Base-by-base conservation (phyloP, 2,888 invertebrate species). In the Apodemia hepburni region DNA sequence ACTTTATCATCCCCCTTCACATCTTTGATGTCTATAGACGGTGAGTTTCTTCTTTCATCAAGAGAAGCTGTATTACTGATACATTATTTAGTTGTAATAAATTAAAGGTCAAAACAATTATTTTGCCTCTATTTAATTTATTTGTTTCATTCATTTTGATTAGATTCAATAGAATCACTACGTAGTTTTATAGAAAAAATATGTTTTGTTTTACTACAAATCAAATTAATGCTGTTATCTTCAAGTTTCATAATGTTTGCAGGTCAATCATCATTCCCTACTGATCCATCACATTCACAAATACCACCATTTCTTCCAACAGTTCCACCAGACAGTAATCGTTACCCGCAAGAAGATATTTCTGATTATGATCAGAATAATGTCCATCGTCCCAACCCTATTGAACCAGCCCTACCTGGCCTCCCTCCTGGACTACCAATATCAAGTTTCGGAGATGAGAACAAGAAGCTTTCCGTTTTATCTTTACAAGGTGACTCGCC, bases 401-500 rank as follows among this genome's bases (percentile, higher is more conserved):
- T 76, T 5, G 81, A 77, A 5, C 75, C 80, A 29, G 75, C 42
- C 42, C 42, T 77, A 29, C 61, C 70, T 64, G 73, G 73, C 33
- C 66, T 83, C 27, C 84, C 85, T 27, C 80, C 85, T 47, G 82
- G 82, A 0, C 66, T 85, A 11, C 77, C 79, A 3, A 66, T 81
- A 22, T 82, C 82, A n/a, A 70, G 70, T 45, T 81, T 74, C 70
- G 84, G 79, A 12, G 88, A 88, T 65, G 78, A 84, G 70, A 92
- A 81, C 68, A 90, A 81, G 71, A 92, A 91, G 64, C 78, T 94
- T 62, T 82, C 92, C 45, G 93, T 94, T 0, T 84, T 93, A 49
- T 92, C 93, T 0, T 78, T 97, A 69, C 95, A 96, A 79, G 94
- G 97, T 3, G 92, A 97, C 64, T 96, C 97, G 70, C 94, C 96